phyloP scores from a whole-genome alignment of 2,113 vertebrate species.

The Cyphomyrus discorhynchus region DNA sequence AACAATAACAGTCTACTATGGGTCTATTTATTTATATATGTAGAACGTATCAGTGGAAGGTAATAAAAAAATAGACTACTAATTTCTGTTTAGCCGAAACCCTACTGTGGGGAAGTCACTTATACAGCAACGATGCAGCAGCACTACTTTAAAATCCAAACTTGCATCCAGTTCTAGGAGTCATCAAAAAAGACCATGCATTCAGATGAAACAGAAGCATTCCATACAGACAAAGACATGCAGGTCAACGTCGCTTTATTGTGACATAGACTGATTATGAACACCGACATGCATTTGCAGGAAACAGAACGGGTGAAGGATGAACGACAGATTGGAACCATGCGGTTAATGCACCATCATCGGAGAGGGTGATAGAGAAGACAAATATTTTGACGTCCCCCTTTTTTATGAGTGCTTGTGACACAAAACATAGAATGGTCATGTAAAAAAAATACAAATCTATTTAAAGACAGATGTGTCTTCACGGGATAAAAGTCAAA shows the following conservation, averaged over 20 bases:
- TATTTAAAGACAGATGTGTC: background rate
- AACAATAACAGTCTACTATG: background rate
- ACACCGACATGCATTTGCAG: conserved; percentile 18
- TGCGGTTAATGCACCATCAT: background rate
- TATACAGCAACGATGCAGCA: background rate
- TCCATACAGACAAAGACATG: conserved; percentile 53
- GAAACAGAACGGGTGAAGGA: background rate
- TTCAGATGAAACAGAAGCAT: conserved; percentile 28
- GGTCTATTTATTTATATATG: background rate
- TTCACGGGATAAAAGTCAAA: background rate
- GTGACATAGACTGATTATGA: conserved; percentile 42
- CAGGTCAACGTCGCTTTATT: conserved; percentile 53
- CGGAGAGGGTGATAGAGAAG: background rate
- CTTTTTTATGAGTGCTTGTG: background rate
- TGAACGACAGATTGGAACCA: background rate
- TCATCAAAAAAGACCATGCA: conserved; percentile 23
- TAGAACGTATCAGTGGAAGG: background rate
- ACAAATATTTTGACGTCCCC: background rate
- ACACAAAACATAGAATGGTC: background rate
- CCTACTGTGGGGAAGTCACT: too few species aligned
- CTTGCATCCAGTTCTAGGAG: background rate
- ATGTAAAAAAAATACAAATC: background rate
- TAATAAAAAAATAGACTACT: background rate
- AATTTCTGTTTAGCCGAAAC: background rate
- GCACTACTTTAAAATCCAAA: conserved; percentile 22